Conservation (phyloP, 2,888 invertebrate species). For the Itoplectis maculator region DNA sequence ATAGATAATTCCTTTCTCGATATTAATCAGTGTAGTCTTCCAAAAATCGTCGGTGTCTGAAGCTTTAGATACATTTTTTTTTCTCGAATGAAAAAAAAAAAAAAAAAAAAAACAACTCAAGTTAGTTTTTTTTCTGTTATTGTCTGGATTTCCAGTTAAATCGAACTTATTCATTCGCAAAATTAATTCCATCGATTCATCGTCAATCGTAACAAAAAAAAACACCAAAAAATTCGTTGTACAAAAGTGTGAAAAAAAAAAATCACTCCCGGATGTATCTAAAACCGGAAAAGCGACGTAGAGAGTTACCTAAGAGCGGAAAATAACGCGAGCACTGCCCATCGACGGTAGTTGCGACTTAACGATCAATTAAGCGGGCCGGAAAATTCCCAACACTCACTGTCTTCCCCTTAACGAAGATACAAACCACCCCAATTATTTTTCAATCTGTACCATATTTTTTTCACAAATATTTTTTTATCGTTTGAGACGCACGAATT, state of each 20-base stretch:
- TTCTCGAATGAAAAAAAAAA: no score
- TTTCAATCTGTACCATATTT: not conserved
- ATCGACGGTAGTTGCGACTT: constrained; percentile 18
- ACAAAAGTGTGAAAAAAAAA: constrained; percentile 2
- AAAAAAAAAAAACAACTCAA: not conserved
- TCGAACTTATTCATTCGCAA: constrained; percentile 53
- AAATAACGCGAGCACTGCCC: constrained; percentile 57
- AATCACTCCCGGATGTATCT: not conserved
- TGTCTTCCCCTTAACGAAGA: not conserved
- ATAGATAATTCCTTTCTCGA: constrained; percentile 19
- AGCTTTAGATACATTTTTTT: constrained; percentile 3
- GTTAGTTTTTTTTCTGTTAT: constrained; percentile 7
- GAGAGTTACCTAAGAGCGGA: constrained; percentile 19
- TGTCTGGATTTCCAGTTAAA: not conserved
- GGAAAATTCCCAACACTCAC: constrained; percentile 3
- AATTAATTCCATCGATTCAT: constrained; percentile 19
- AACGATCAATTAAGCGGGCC: constrained; percentile 2
- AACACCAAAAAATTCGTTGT: constrained; percentile 30
- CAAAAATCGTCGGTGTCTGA: constrained; percentile 22
- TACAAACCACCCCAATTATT: not conserved
- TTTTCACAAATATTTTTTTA: not conserved
- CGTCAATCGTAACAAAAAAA: not conserved
- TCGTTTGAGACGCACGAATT: not conserved
- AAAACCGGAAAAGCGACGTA: constrained; percentile 4
- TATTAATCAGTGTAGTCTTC: constrained; percentile 45